A percentile compares a stretch with the other conserved stretches of the same genome.
Evolutionary conservation across 2,113 vertebrate species (phyloP).

Genomic region (human (Homo sapiens)): GRCh38 chr2:119306501-119307000

Average conservation of each 20-base stretch:
- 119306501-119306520: not conserved
- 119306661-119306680: not conserved
- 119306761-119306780: constrained; percentile 22
- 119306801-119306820: not conserved
- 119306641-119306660: not conserved
- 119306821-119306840: constrained; percentile 21
- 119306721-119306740: not conserved
- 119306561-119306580: not conserved
- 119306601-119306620: not conserved
- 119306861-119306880: not conserved
- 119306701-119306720: constrained; percentile 24
- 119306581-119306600: not conserved
- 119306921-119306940: constrained; percentile 16
- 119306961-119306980: constrained; percentile 64
- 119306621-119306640: not conserved
- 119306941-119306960: constrained; percentile 50
- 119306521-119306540: not conserved
- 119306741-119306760: not conserved
- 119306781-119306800: not conserved
- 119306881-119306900: constrained; percentile 40
- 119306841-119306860: not conserved
- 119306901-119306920: not conserved
- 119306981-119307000: constrained; percentile 66
- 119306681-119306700: constrained; percentile 17
- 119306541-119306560: not conserved